Evolutionary conservation across 35 echinoderm and acorn worm species (phyloP), one percentile per base, ranked within the genome.

Genomic region (Heliocidaris erythrogramma): DNA sequence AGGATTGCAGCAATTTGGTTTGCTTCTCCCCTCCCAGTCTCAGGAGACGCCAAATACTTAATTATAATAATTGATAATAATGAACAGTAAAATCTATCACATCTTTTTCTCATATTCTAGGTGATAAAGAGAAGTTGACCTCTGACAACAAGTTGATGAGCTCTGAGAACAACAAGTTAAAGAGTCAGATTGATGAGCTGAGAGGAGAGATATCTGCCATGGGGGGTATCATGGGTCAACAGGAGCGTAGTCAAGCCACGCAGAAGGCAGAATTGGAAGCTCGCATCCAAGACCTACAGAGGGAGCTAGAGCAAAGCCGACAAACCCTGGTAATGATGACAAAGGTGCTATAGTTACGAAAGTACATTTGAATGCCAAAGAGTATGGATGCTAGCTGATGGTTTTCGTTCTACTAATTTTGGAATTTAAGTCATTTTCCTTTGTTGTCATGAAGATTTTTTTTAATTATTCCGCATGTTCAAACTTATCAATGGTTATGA

Each of bases 121-220:
- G 24, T 48, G 95, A 99, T 10, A 96, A 91, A 30, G 96, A 97
- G 31, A 98, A 96, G 71, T 47, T 94, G 29, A 93, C 85, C 5
- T 21, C 84, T 30, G 95, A 98, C 13, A 96, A 88, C 30, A 95
- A 96, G 29, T 97, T 94, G 60, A 48, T 94, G 18, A 78, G 48
- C 11, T 13, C 60, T 24, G 97, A 98, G 92, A 97, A 97, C 32
- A 96, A 97, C 31, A 96, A 92, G 50, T 94, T 96, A 17, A 93
- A 96, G 93, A 93, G 91, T 49, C 91, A 95, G 32, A 32, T 96
- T 11, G 94, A 96, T 91, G 98, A 99, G 94, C 14, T 99, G 94
- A 94, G 92, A 93, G 95, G 95, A 16, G 92, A 97, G 90, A 85
- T 97, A 27, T 87, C 89, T 8, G 94, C 94, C 18, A 31, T 95